Percentiles rank a stretch among this genome's conserved stretches.
These are phyloP conservation scores for Acipenser oxyrinchus DNA, from an alignment of 2,797 vertebrate species.

Conservation along the genomic window DNA sequence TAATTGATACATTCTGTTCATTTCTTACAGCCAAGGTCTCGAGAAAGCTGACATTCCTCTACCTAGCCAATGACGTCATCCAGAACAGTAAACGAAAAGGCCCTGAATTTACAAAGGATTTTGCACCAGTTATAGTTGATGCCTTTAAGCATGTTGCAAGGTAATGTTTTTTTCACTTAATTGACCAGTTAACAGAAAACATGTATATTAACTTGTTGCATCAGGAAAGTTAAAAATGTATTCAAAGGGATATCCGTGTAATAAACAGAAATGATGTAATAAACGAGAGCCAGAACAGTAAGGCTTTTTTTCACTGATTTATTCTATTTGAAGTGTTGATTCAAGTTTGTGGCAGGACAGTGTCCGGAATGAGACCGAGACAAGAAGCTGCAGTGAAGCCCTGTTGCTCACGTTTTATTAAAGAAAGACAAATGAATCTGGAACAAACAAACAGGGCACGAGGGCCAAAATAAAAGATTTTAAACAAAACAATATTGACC, in stretches of 20 bases:
- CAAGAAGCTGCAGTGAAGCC: too few species aligned
- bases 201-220: not conserved
- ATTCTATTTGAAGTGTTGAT: too few species aligned
- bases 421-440: too few species aligned
- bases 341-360: too few species aligned
- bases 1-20: constrained; percentile 6
- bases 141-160: constrained; percentile 95
- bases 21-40: constrained; percentile 76
- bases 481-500: too few species aligned
- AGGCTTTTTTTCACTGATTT: constrained; percentile 5
- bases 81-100: constrained; percentile 99
- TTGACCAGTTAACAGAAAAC: not conserved
- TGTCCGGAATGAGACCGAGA: too few species aligned
- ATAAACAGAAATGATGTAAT: not conserved
- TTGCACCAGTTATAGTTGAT: constrained; percentile 88
- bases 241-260: too few species aligned
- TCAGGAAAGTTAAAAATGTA: too few species aligned
- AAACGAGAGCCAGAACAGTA: too few species aligned
- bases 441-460: too few species aligned
- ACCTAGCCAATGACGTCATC: constrained; percentile 97
- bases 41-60: constrained; percentile 93
- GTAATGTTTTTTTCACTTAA: constrained; percentile 47
- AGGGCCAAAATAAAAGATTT: too few species aligned
- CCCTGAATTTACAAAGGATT: constrained; percentile 96
- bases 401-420: too few species aligned